phyloP scores from a whole-genome alignment of 2,797 vertebrate species.

The Anas georgica region DNA sequence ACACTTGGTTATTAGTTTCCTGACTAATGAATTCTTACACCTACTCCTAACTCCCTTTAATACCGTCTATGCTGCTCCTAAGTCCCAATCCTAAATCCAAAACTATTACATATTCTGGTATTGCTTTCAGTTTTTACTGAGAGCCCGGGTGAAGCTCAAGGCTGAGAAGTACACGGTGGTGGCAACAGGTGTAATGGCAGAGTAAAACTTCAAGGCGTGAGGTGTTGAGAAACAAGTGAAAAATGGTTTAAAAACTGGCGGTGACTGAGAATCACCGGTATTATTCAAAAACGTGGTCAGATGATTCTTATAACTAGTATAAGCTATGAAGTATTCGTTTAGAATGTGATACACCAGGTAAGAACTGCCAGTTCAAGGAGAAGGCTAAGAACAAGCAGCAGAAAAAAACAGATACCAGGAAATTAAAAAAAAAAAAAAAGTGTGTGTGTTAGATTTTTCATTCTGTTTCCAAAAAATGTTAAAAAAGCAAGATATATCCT shows the following conservation, averaged over 20 bases:
- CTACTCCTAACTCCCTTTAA: background rate
- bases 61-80: background rate
- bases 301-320: background rate
- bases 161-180: background rate
- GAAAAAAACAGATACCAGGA: background rate
- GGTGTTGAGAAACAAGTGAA: background rate
- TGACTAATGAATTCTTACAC: background rate
- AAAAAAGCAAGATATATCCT: background rate
- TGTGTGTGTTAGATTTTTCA: background rate
- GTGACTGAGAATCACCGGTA: background rate
- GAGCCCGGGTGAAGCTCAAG: background rate
- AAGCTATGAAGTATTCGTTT: background rate
- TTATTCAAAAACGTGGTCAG: background rate
- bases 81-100: background rate
- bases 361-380: background rate
- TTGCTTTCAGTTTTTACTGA: background rate
- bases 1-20: background rate
- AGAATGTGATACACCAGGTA: no score
- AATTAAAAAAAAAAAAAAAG: background rate
- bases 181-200: background rate
- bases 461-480: background rate
- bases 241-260: background rate
- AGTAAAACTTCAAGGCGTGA: background rate
- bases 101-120: background rate
- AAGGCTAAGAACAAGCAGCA: background rate